Evolutionary conservation across 1,140 invertebrate species (phyloP), one percentile per base, ranked within the genome.

Genomic region (Drosophila punjabiensis): DNA sequence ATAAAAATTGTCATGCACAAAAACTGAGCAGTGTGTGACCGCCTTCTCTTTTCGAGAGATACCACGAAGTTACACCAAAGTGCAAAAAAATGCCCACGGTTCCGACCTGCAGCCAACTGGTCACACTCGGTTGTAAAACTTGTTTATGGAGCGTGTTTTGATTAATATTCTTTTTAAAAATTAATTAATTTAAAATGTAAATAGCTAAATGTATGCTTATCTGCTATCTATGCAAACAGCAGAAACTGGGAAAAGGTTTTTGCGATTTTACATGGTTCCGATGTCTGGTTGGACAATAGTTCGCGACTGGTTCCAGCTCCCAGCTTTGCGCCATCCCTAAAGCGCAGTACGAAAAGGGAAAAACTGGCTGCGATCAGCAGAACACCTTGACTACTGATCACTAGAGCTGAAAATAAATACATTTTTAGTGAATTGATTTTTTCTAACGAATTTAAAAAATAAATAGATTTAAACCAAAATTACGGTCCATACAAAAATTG

Each of bases 1-100:
- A 66, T 52, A 66, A 67, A 61, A 73, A 74, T 74, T 69, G 67
- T 69, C 67, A 68, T 67, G 59, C 64, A 67, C 63, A 61, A 32
- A 43, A 53, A 53, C 30, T 33, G 33, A 56, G 53, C 18, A 56
- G 53, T 37, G 50, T 32, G 53, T 56, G 53, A 20, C 53, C 53
- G 53, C 14, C 33, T 56, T 5, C 11, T 9, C 1, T 37, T 37
- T 16, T 32, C 33, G 14, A 6, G 4, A 20, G 13, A 37, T 35
- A 10, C 33, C 8, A 5, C 5, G 16, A 13, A 20, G 7, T 20
- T 14, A 18, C 11, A 20, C 2, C 5, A 55, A n/a, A 16, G 28
- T 1, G 1, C 24, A 2, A 16, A 30, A 11, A n/a, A 16, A 52
- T 1, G 30, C 3, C 3, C 1, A 10, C 52, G 13, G 20, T 37